These are phyloP conservation scores for Cecropterus lyciades DNA, from an alignment of 1,140 invertebrate genomes.

Conservation along the genomic window DNA sequence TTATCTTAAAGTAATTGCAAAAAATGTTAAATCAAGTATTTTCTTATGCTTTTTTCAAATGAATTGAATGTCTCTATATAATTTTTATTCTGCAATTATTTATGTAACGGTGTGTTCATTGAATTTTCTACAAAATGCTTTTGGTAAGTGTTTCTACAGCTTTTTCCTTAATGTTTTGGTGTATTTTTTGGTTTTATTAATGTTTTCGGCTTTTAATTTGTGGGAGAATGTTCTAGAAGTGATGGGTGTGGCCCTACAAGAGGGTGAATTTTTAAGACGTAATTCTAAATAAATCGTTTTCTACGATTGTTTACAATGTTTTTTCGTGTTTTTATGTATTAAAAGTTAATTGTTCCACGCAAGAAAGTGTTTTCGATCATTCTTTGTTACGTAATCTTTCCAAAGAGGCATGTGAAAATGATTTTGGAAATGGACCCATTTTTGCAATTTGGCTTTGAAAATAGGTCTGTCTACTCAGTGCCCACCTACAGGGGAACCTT, in stretches of 20 bases:
- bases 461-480: constrained; percentile 65
- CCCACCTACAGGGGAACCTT: constrained; percentile 47
- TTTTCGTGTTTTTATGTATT: constrained; percentile 83
- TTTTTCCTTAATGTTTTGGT: constrained; percentile 64
- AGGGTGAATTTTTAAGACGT: constrained; percentile 73
- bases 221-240: constrained; percentile 66
- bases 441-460: constrained; percentile 89
- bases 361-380: constrained; percentile 75
- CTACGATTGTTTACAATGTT: constrained; percentile 86
- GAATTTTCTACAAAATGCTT: constrained; percentile 79
- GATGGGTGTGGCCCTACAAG: constrained; percentile 78
- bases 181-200: constrained; percentile 56
- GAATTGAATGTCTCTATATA: constrained; percentile 58
- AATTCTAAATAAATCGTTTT: constrained; percentile 75
- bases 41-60: constrained; percentile 65
- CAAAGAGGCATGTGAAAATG: constrained; percentile 71
- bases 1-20: constrained; percentile 62
- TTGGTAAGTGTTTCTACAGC: constrained; percentile 80
- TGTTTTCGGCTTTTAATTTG: constrained; percentile 52
- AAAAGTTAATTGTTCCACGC: constrained; percentile 85
- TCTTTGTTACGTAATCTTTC: constrained; percentile 79
- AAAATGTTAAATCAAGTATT: constrained; percentile 54
- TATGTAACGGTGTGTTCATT: constrained; percentile 65
- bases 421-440: constrained; percentile 89
- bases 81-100: constrained; percentile 58